Evolutionary conservation across 2,888 invertebrate species (phyloP).

Genomic region (Heliconius ethilla): DNA sequence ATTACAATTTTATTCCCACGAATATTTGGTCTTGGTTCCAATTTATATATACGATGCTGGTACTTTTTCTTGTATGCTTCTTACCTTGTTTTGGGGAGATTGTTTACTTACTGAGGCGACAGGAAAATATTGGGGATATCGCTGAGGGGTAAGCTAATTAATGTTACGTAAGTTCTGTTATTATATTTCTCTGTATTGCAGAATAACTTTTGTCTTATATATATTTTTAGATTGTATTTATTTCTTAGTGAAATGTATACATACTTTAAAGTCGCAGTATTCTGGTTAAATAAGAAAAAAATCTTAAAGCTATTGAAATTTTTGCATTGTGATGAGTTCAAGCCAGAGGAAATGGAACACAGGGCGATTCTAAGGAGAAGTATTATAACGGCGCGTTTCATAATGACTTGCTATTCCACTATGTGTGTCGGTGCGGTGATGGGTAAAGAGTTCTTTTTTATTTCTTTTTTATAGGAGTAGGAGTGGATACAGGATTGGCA

Average conservation of each 20-base stretch:
- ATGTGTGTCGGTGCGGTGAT: constrained; percentile 77
- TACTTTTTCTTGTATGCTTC: constrained; percentile 76
- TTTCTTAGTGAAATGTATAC: constrained; percentile 80
- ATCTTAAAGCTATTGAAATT: constrained; percentile 66
- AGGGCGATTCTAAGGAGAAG: constrained; percentile 64
- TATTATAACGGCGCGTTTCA: constrained; percentile 68
- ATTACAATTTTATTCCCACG: constrained; percentile 61
- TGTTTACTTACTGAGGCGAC: constrained; percentile 85
- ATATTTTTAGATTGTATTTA: constrained; percentile 72
- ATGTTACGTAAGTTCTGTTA: background rate
- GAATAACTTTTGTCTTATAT: too few species aligned
- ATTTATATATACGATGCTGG: constrained; percentile 62
- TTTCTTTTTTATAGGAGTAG: too few species aligned
- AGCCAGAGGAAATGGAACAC: constrained; percentile 69
- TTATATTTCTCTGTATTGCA: background rate
- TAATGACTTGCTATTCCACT: constrained; percentile 73
- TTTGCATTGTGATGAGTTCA: constrained; percentile 70
- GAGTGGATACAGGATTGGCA: too few species aligned
- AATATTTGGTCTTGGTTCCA: constrained; percentile 66
- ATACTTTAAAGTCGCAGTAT: constrained; percentile 73
- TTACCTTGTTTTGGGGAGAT: constrained; percentile 82
- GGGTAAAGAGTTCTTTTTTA: constrained; percentile 54
- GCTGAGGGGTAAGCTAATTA: constrained; percentile 69
- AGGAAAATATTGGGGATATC: constrained; percentile 83
- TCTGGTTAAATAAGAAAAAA: constrained; percentile 73